Base-by-base conservation (phyloP, 2,888 invertebrate species). In the Sipunculus nudus region DNA sequence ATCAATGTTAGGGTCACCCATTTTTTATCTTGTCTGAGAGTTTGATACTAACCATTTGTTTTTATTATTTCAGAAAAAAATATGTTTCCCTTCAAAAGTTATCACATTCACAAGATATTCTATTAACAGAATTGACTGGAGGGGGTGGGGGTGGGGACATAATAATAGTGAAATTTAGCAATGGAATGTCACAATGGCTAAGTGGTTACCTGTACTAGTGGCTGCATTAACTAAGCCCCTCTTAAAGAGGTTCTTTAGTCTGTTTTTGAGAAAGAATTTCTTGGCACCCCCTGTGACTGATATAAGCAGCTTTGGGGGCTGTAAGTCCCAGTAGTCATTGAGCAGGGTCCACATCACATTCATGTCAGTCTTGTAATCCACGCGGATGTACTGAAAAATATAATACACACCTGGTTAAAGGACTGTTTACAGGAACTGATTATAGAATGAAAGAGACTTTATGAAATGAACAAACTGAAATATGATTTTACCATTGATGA, bases 271-370 rank as follows among this genome's bases (percentile, higher is more conserved):
- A 35, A 75, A 75, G 71, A 84, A 82, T 23, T 75, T 69, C 62
- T 81, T 80, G 13, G 84, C 84, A n/a, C n/a, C n/a, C 16, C 84
- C 84, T 16, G 82, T 84, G 29, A 84, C 81, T 6, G 84, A 84
- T 39, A 84, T 78, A 31, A 84, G 70, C 6, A 84, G 70, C 53
- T 79, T 78, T 0, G 84, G 84, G 5, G 71, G 62, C 0, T 75
- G 73, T 41, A 84, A 61, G 13, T 76, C 65, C 82, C 82, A 82
- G 43, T 77, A 63, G 29, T 78, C 67, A 26, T 66, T 71, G 64
- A 84, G 60, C 26, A 83, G 63, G 3, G 64, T 70, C 79, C 78
- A 81, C 1, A 82, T 65, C 26, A 45, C 39, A 16, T 21, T 21
- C 25, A 71, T 58, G 25, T 72, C 60, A 10, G 76, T 75, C 19